Base-by-base conservation (phyloP, 2,888 invertebrate genomes). In the Hydrotaea diabolus region DNA sequence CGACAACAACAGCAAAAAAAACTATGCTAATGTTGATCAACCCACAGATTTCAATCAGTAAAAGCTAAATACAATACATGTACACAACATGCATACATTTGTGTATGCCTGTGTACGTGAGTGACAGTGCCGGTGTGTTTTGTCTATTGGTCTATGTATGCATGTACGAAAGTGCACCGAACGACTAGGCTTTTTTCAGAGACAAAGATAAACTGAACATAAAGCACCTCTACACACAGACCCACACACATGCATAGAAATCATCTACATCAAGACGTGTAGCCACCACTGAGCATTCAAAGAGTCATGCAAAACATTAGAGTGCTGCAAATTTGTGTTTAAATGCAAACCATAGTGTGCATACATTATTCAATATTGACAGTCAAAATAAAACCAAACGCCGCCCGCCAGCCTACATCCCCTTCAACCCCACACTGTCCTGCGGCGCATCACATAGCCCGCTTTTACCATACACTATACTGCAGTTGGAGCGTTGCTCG, bases 41-140 rank as follows among this genome's bases (percentile, higher is more conserved):
- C 13, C 74, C 59, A 74, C 74, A 59, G 74, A 74, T 74, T 74
- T 74, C 59, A 59, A 59, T 74, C 74, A 69, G 69, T 46, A 69
- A 69, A 69, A 46, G 69, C 69, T 69, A 69, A 69, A 69, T 46
- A 23, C 39, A 39, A 69, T 46, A 23, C 69, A 46, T 23, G 31
- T 7, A 31, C 43, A 43, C 9, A 2, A 43, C 53, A 46, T 36
- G 8, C 36, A 3, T 36, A 36, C 69, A 55, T 31, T 31, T 62
- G 62, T 11, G 15, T 26, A 26, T 59, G 39, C 39, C 9, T 39
- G 39, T 39, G 39, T 31, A 36, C 13, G 26, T 26, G 59, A 26
- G 23, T n/a, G n/a, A n/a, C n/a, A 43, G 9, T 43, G 43, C 15
- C 43, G 5, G 43, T 59, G 59, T 59, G 59, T 59, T 59, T 43